Percentiles rank a stretch among this genome's conserved stretches.
Conservation (phyloP, 2,888 invertebrate species). For the Epirrita christyi region DNA sequence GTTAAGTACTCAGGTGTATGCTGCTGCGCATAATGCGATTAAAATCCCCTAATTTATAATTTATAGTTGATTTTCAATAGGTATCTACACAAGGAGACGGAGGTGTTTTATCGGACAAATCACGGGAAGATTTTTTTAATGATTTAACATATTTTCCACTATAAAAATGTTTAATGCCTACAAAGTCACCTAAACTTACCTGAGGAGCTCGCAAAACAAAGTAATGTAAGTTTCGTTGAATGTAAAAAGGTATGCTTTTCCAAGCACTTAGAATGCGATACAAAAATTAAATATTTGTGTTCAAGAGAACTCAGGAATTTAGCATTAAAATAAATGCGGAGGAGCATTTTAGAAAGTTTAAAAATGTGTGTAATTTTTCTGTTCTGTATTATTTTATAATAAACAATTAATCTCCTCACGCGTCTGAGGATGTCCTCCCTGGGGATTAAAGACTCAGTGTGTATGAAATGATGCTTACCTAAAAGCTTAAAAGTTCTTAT, state of each 20-base stretch:
- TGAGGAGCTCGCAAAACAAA: conserved; percentile 47
- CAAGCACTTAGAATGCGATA: conserved; percentile 39
- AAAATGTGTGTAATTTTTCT: conserved; percentile 13
- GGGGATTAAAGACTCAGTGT: too few relatives aligned
- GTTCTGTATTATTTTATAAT: conserved; percentile 7
- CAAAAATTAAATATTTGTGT: conserved; percentile 30
- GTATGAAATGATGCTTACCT: neutral
- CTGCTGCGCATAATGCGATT: too few relatives aligned
- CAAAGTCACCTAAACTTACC: conserved; percentile 40
- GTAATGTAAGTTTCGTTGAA: conserved; percentile 49
- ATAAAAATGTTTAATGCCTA: too few relatives aligned
- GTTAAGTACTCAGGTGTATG: too few relatives aligned
- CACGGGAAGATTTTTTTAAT: too few relatives aligned
- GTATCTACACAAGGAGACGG: too few relatives aligned
- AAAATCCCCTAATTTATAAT: too few relatives aligned
- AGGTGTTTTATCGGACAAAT: too few relatives aligned
- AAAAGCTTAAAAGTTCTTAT: neutral
- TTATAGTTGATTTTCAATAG: too few relatives aligned
- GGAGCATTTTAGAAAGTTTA: conserved; percentile 10
- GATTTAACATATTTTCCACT: too few relatives aligned
- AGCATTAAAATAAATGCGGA: conserved; percentile 27
- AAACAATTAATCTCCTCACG: too few relatives aligned
- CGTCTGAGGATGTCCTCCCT: too few relatives aligned
- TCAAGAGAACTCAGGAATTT: conserved; percentile 24
- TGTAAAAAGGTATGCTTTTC: conserved; percentile 50